These are phyloP conservation scores for Diadophis punctatus DNA, from an alignment of 2,113 vertebrate genomes.

Conservation along the genomic window DNA sequence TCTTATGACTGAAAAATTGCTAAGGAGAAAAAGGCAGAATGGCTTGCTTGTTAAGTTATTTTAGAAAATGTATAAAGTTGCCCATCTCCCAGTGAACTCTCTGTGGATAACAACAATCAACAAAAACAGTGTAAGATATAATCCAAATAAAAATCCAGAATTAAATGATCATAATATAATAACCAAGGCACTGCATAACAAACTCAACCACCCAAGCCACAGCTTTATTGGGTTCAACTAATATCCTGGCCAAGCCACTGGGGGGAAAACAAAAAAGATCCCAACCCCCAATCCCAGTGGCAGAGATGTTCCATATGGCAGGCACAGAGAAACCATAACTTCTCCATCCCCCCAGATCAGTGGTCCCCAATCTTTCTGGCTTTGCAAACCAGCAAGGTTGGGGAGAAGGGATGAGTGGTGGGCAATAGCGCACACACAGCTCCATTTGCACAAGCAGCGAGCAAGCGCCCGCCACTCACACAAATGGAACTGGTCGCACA, in stretches of 20 bases:
- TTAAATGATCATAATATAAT: neutral
- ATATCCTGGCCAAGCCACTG: neutral
- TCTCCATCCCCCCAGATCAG: neutral
- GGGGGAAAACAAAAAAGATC: neutral
- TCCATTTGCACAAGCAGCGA: neutral
- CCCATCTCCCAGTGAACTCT: neutral
- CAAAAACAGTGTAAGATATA: neutral
- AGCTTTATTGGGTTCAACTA: neutral
- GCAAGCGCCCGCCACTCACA: neutral
- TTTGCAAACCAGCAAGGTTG: accelerated
- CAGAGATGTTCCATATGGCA: neutral
- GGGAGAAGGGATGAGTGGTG: neutral
- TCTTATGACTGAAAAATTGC: neutral
- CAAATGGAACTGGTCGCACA: neutral
- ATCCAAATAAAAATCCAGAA: neutral
- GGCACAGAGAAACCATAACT: neutral
- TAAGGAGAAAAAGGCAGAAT: neutral
- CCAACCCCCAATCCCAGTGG: neutral
- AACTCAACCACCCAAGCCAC: neutral
- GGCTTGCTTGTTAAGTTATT: neutral
- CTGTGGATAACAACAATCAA: neutral
- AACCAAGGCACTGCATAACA: neutral
- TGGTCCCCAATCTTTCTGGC: neutral
- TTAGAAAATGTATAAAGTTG: neutral
- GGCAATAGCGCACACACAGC: neutral